Percentiles rank a stretch among this genome's conserved stretches.
These are phyloP conservation scores for Theristicus caerulescens DNA, from an alignment of 2,113 vertebrate genomes.

Conservation along the genomic window DNA sequence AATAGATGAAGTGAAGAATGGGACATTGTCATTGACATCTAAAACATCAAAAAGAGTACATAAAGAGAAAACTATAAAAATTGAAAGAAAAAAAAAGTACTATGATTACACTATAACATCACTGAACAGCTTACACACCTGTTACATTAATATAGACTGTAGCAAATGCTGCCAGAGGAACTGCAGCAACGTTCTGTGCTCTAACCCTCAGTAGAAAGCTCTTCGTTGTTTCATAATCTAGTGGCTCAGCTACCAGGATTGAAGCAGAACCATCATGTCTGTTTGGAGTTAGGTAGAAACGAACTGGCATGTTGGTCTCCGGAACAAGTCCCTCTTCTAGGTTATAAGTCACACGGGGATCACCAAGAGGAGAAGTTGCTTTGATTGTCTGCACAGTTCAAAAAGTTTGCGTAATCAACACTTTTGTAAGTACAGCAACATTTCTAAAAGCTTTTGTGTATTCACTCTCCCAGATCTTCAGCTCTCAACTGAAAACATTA, in stretches of 20 bases:
- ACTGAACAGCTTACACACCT: conserved; percentile 67
- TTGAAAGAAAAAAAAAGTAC: neutral
- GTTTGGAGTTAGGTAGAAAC: conserved; percentile 89
- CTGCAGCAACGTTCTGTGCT: conserved; percentile 85
- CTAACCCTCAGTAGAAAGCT: conserved; percentile 84
- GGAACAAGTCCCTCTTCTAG: conserved; percentile 88
- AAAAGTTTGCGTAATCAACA: neutral
- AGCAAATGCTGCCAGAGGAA: conserved; percentile 85
- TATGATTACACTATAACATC: neutral
- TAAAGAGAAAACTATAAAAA: neutral
- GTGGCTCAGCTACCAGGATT: conserved; percentile 84
- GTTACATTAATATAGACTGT: conserved; percentile 82
- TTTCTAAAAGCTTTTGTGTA: neutral
- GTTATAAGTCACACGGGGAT: conserved; percentile 86
- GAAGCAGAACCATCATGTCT: conserved; percentile 86
- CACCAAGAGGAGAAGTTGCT: conserved; percentile 85
- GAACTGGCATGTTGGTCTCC: conserved; percentile 87
- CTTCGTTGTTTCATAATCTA: conserved; percentile 86
- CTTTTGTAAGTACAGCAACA: neutral
- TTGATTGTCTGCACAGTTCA: conserved; percentile 81
- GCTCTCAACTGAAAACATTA: neutral
- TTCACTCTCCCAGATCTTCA: neutral
- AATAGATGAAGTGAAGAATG: conserved; percentile 90
- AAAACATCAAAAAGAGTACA: neutral
- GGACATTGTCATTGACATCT: conserved; percentile 94